These are phyloP conservation scores for Lycia hirtaria DNA, from an alignment of 2,888 invertebrate genomes.

Conservation along the genomic window DNA sequence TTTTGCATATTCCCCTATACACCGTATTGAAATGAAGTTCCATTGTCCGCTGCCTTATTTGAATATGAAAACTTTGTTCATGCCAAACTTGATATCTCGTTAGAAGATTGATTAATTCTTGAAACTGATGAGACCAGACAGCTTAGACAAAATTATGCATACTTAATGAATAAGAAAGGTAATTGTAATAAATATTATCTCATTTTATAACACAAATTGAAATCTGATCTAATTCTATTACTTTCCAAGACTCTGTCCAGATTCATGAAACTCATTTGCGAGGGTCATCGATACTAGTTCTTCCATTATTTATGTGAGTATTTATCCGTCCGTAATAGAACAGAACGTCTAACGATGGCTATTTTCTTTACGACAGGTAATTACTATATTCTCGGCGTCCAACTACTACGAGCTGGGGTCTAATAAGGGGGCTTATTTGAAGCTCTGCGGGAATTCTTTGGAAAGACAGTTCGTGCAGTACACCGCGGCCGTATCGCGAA, in stretches of 20 bases:
- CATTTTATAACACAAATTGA: constrained; percentile 9
- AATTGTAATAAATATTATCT: not conserved
- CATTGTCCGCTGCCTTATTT: constrained; percentile 23
- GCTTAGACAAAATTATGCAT: not conserved
- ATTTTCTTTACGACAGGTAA: constrained; percentile 85
- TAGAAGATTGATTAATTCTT: constrained; percentile 13
- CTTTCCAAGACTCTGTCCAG: not conserved
- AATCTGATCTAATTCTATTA: not conserved
- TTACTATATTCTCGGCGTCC: constrained; percentile 98
- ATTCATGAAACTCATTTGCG: constrained; percentile 17
- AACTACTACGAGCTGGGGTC: constrained; percentile 98
- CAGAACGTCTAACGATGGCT: constrained; percentile 24
- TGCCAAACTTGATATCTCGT: constrained; percentile 6
- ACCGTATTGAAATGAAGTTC: constrained; percentile 15
- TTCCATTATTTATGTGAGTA: constrained; percentile 31
- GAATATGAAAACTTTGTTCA: constrained; percentile 26
- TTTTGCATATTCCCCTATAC: constrained; percentile 25
- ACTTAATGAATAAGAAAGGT: not conserved
- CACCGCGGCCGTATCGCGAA: constrained; percentile 90
- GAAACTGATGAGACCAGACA: not conserved
- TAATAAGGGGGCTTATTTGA: constrained; percentile 96
- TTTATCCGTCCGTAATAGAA: constrained; percentile 30
- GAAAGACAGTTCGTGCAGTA: constrained; percentile 96
- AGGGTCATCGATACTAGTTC: constrained; percentile 21
- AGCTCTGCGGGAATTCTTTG: constrained; percentile 90